Conservation (phyloP, 1,140 invertebrate species). For the Drosophila auraria region DNA sequence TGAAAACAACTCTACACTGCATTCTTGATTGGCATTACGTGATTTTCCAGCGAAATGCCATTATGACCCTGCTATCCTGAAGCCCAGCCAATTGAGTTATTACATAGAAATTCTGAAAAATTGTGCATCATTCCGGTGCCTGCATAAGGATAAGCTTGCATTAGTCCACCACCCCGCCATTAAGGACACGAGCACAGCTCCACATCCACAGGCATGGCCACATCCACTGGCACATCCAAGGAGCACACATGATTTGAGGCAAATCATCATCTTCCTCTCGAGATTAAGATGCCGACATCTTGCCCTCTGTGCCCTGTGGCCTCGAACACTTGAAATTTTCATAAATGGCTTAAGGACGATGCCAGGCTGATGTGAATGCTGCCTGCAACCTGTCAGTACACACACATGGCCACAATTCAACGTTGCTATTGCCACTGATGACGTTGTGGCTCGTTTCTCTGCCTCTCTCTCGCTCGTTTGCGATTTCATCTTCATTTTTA, state of each 20-base stretch:
- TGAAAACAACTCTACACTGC: neutral
- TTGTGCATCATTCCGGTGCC: constrained; percentile 35
- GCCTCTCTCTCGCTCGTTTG: neutral
- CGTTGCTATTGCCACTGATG: constrained; percentile 59
- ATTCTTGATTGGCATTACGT: neutral
- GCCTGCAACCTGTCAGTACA: constrained; percentile 35
- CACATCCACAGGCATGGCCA: neutral
- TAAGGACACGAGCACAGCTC: constrained; percentile 11
- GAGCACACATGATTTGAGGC: constrained; percentile 53
- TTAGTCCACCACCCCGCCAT: constrained; percentile 6
- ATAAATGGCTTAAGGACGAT: constrained; percentile 60
- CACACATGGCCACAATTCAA: constrained; percentile 12
- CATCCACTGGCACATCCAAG: constrained; percentile 11
- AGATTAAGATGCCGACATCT: constrained; percentile 28
- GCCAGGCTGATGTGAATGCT: constrained; percentile 20
- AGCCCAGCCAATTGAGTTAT: constrained; percentile 41
- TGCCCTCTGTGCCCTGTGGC: constrained; percentile 5
- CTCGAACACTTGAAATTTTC: constrained; percentile 52
- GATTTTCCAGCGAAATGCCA: neutral
- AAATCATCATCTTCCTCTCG: constrained; percentile 48
- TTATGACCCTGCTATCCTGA: neutral
- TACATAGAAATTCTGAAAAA: constrained; percentile 26
- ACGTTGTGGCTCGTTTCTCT: constrained; percentile 37
- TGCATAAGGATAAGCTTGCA: constrained; percentile 18
- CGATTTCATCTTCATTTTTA: constrained; percentile 14